Percentiles rank a stretch among this genome's conserved stretches.
Conservation (phyloP, 1,140 invertebrate genomes). For the Cyrtorhinus lividipennis region DNA sequence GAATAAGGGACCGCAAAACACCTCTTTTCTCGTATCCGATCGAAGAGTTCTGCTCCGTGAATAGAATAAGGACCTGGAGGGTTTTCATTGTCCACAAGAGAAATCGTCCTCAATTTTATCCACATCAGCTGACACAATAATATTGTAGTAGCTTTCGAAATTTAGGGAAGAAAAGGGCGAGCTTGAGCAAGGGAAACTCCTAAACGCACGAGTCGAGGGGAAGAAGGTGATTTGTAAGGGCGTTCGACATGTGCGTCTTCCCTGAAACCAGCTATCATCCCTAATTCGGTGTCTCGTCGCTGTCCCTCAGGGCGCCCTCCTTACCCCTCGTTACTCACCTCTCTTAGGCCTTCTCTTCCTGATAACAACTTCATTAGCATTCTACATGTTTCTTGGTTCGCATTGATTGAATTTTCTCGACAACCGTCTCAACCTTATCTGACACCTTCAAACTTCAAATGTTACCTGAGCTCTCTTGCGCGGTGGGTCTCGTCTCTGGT, state of each 20-base stretch:
- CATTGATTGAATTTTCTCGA: constrained; percentile 5
- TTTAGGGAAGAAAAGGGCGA: neutral
- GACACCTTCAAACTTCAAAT: neutral
- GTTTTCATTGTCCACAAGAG: no score
- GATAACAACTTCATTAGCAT: constrained; percentile 8
- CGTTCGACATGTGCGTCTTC: constrained; percentile 4
- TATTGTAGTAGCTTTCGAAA: no score
- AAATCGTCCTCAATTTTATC: no score
- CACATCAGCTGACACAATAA: no score
- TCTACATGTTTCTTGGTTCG: constrained; percentile 2
- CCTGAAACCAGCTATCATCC: constrained; percentile 1
- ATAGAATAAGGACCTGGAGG: no score
- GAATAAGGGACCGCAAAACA: no score
- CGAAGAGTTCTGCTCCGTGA: no score
- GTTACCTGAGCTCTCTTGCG: neutral
- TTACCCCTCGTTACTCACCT: constrained; percentile 5
- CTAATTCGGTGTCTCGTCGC: neutral
- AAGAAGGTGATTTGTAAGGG: constrained; percentile 8
- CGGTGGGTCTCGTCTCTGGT: no score
- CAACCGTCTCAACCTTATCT: neutral
- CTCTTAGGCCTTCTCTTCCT: neutral
- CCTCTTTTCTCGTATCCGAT: no score
- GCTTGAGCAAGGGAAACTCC: neutral
- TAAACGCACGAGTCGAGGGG: neutral
- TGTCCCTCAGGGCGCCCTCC: constrained; percentile 4